Evolutionary conservation across 1,140 invertebrate genomes (phyloP).

Genomic region (Atta cephalotes): DNA sequence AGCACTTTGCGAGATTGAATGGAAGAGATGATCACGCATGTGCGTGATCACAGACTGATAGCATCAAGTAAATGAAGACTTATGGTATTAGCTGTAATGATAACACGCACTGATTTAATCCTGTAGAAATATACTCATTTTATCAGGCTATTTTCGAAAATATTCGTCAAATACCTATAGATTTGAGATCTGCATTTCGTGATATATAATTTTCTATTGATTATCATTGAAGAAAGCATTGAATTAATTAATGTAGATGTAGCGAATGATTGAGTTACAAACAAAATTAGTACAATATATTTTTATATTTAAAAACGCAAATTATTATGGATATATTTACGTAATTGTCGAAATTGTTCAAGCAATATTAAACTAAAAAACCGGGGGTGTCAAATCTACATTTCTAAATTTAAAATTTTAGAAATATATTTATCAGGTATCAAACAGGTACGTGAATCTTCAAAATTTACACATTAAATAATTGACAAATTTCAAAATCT

Average conservation of each 20-base stretch:
- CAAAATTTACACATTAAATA: neutral
- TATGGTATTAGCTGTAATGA: slow-evolving; percentile 5
- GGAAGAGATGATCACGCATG: neutral
- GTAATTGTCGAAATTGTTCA: slow-evolving; percentile 8
- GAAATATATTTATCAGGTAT: neutral
- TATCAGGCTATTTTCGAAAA: neutral
- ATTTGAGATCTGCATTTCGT: neutral
- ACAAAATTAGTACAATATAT: neutral
- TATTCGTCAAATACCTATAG: neutral
- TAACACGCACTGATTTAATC: slow-evolving; percentile 21
- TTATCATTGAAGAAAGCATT: slow-evolving; percentile 12
- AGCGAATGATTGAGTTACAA: neutral
- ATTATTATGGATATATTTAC: neutral
- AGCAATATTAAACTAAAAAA: neutral
- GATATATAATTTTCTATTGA: neutral
- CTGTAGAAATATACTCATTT: neutral
- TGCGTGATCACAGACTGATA: slow-evolving; percentile 28
- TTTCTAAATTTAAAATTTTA: neutral
- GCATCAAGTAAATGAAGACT: neutral
- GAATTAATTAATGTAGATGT: neutral
- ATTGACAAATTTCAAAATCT: neutral
- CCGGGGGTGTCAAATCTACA: neutral
- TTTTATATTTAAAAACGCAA: neutral
- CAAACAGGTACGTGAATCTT: neutral
- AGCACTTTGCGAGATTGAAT: slow-evolving; percentile 21